Percentiles rank a stretch among this genome's conserved stretches.
Evolutionary conservation across 2,888 invertebrate species (phyloP).

Genomic region (Leptura quadrifasciata): DNA sequence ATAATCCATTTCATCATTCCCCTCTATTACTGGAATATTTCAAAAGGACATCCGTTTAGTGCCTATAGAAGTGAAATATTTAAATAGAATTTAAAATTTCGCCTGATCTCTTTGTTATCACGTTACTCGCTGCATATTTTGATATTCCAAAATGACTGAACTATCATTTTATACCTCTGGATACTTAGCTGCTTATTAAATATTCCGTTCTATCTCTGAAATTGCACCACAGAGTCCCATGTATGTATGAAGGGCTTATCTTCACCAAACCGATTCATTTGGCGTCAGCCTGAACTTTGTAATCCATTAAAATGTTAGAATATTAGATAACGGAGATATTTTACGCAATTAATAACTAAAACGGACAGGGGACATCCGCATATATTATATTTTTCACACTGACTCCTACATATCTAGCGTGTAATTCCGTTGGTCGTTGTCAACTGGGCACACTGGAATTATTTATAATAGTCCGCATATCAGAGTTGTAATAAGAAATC

Average conservation of each 20-base stretch:
- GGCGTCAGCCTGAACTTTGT: constrained; percentile 13
- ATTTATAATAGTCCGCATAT: too few relatives aligned
- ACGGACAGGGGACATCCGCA: not conserved
- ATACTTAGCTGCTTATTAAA: constrained; percentile 25
- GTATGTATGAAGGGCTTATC: constrained; percentile 26
- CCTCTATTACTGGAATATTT: not conserved
- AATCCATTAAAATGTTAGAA: constrained; percentile 25
- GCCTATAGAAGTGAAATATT: constrained; percentile 28
- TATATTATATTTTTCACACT: not conserved
- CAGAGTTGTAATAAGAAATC: too few relatives aligned
- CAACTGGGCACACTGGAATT: not conserved
- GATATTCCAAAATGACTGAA: constrained; percentile 1
- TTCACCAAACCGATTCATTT: constrained; percentile 21
- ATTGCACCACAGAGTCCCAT: not conserved
- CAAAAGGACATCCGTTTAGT: constrained; percentile 17
- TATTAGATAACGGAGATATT: constrained; percentile 8
- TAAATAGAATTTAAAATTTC: constrained; percentile 24
- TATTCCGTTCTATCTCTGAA: constrained; percentile 7
- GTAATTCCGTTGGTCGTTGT: not conserved
- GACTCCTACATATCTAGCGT: not conserved
- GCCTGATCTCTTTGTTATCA: not conserved
- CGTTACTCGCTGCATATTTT: constrained; percentile 17
- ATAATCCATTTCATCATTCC: not conserved
- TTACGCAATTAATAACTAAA: not conserved
- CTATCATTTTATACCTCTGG: constrained; percentile 13